phyloP scores from a whole-genome alignment of 2,797 vertebrate species.

The Uromys caudimaculatus region DNA sequence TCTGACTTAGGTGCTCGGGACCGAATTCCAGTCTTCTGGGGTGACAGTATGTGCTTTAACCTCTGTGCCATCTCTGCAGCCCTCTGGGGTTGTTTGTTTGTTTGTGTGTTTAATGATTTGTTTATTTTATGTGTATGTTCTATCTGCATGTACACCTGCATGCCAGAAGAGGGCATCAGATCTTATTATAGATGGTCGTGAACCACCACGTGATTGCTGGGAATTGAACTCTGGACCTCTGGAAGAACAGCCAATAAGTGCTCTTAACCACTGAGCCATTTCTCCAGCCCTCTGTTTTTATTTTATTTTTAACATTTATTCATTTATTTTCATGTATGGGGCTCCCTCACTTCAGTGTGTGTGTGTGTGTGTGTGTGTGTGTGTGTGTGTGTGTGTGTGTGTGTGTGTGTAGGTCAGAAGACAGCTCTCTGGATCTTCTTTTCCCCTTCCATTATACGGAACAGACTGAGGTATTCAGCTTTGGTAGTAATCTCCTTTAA shows the following conservation, averaged over 20 bases:
- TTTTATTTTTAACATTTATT: neutral
- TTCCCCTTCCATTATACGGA: no score
- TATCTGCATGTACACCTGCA: no score
- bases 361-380: neutral
- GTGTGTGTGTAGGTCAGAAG: neutral
- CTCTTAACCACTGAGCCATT: neutral
- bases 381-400: neutral
- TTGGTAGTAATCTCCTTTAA: neutral
- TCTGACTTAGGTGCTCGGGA: neutral
- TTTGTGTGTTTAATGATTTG: no score
- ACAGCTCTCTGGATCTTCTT: neutral
- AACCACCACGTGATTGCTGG: no score
- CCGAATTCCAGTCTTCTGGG: neutral
- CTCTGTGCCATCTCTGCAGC: neutral
- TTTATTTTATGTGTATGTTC: neutral
- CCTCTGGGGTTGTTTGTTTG: no score
- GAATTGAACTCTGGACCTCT: no score
- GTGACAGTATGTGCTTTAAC: neutral
- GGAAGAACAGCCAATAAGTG: no score
- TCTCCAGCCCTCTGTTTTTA: neutral
- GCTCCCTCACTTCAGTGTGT: neutral
- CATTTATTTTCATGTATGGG: neutral
- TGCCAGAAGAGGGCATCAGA: no score
- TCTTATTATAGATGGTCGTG: no score
- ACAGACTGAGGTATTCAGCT: no score